phyloP scores from a whole-genome alignment of 2,113 vertebrate genomes.

The Pollachius pollachius region DNA sequence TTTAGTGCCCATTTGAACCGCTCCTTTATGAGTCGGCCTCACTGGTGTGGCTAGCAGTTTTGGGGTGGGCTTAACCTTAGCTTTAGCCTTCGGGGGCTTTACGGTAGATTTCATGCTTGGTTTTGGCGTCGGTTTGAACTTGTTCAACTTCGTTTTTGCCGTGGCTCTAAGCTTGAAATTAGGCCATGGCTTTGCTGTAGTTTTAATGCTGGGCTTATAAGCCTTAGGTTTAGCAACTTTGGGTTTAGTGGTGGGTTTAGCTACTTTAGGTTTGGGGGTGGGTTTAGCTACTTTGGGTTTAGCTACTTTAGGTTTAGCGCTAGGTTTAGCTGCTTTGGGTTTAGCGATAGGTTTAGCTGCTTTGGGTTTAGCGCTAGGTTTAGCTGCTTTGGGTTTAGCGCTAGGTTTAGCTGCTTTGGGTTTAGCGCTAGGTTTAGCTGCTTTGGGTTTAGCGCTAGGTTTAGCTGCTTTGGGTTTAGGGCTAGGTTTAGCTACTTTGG shows the following conservation, averaged over 20 bases:
- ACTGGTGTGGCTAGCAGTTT: neutral
- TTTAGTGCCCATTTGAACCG: neutral
- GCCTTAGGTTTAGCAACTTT: neutral
- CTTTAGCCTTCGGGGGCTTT: slow-evolving; percentile 12
- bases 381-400: neutral
- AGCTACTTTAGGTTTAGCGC: slow-evolving; percentile 27
- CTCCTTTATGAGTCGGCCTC: slow-evolving; percentile 1
- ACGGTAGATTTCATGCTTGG: slow-evolving; percentile 43
- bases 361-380: slow-evolving; percentile 24
- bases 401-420: slow-evolving; percentile 15
- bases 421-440: slow-evolving; percentile 17
- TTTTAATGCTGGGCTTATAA: slow-evolving; percentile 33
- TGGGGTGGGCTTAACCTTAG: neutral
- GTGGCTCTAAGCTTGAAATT: slow-evolving; percentile 40
- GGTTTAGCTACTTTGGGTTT: slow-evolving; percentile 33
- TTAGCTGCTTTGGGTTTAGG: slow-evolving; percentile 29
- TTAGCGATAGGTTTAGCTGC: slow-evolving; percentile 29
- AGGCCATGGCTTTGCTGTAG: slow-evolving; percentile 35
- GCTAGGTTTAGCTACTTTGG: neutral
- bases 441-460: slow-evolving; percentile 24
- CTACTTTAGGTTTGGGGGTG: slow-evolving; percentile 20
- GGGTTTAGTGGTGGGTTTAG: slow-evolving; percentile 30
- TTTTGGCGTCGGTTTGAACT: slow-evolving; percentile 33
- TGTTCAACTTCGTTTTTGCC: slow-evolving; percentile 32
- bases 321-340: slow-evolving; percentile 3